These are phyloP conservation scores for Saimiri boliviensis DNA, from an alignment of 2,113 vertebrate species.

Conservation along the genomic window DNA sequence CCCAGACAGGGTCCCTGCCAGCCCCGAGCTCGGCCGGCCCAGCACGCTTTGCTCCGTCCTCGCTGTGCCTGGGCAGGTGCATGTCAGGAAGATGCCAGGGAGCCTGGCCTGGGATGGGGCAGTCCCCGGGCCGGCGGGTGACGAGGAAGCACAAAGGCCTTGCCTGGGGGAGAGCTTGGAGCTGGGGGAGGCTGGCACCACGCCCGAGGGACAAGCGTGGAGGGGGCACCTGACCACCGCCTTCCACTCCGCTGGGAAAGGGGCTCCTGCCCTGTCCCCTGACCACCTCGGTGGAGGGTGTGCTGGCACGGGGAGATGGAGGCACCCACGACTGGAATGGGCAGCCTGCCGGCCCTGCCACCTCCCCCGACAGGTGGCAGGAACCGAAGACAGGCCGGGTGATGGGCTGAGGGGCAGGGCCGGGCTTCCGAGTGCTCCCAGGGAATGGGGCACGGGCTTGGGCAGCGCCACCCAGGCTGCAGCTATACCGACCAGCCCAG, in stretches of 20 bases:
- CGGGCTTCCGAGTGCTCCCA: not conserved
- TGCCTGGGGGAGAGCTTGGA: not conserved
- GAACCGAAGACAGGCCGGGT: not conserved
- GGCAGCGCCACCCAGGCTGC: not conserved
- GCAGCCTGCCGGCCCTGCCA: not conserved
- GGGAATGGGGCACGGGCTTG: not conserved
- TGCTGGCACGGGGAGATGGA: not conserved
- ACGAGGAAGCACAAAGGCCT: not conserved
- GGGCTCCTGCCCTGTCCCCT: not conserved
- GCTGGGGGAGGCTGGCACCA: not conserved
- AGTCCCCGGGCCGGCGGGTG: not conserved
- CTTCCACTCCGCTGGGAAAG: not conserved
- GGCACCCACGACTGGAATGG: too few relatives aligned
- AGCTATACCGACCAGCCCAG: not conserved
- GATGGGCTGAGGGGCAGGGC: accelerated
- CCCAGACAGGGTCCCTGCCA: accelerated
- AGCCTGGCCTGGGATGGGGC: not conserved
- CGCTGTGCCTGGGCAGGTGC: accelerated
- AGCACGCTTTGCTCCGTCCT: not conserved
- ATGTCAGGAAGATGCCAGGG: not conserved
- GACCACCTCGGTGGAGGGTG: not conserved
- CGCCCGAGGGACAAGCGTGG: accelerated
- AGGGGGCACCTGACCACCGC: accelerated
- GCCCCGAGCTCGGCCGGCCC: not conserved
- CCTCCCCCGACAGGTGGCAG: too few relatives aligned